phyloP scores from a whole-genome alignment of 2,888 invertebrate genomes.

The Calliphora vomitoria region DNA sequence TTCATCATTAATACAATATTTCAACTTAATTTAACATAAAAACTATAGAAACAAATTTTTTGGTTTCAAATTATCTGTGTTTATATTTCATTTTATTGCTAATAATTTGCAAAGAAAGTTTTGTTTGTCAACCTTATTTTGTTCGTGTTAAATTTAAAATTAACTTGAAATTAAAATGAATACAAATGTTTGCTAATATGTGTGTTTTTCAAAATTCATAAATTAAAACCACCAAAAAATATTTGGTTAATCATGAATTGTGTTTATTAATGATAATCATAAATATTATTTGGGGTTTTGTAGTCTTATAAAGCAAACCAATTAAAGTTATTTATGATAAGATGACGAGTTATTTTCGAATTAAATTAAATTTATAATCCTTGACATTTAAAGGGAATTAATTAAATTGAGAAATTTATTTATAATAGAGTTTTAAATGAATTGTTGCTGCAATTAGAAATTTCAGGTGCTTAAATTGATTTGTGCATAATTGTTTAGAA shows the following conservation, averaged over 20 bases:
- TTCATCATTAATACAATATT: not conserved
- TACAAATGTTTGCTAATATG: not conserved
- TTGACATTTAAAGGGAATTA: slow-evolving; percentile 13
- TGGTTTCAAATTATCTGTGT: not conserved
- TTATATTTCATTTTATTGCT: not conserved
- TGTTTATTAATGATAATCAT: not conserved
- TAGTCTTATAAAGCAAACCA: slow-evolving; percentile 10
- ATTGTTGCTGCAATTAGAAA: not conserved
- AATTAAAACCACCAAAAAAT: not conserved
- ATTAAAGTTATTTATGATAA: slow-evolving; percentile 39
- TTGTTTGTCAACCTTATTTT: not conserved
- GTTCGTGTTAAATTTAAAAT: too few relatives aligned
- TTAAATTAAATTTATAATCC: slow-evolving; percentile 31
- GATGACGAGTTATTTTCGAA: not conserved
- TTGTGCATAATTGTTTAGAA: not conserved
- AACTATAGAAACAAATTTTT: slow-evolving; percentile 25
- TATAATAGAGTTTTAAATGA: not conserved
- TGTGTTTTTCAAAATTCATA: too few relatives aligned
- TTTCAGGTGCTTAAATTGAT: not conserved
- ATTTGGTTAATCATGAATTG: slow-evolving; percentile 9
- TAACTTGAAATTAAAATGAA: not conserved
- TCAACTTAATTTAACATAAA: slow-evolving; percentile 38
- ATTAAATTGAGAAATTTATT: not conserved
- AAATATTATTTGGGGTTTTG: not conserved
- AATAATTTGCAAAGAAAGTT: slow-evolving; percentile 48